A percentile compares a stretch with the other conserved stretches of the same genome.
Evolutionary conservation across 1,140 invertebrate genomes (phyloP).

Genomic region (Drosophila nigrodunni): DNA sequence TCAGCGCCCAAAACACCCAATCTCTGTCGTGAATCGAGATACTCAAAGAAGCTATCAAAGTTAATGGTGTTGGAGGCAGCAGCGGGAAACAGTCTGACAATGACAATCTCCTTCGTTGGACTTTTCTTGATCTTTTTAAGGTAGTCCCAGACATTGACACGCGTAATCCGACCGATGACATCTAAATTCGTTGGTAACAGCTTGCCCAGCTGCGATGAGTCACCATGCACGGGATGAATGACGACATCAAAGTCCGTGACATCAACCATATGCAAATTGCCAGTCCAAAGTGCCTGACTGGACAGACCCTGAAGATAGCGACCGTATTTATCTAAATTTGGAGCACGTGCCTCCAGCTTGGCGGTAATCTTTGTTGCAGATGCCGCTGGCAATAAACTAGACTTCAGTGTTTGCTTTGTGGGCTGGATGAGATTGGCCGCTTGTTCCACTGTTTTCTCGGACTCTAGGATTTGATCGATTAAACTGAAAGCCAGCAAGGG

Average conservation of each 20-base stretch:
- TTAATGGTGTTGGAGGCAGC: constrained; percentile 93
- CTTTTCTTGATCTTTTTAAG: constrained; percentile 95
- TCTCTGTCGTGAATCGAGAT: constrained; percentile 92
- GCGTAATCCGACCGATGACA: constrained; percentile 95
- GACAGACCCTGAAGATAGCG: constrained; percentile 63
- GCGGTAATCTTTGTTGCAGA: constrained; percentile 7
- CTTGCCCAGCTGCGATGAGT: constrained; percentile 88
- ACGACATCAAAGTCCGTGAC: constrained; percentile 94
- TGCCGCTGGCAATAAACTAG: background rate
- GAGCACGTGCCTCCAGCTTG: constrained; percentile 8
- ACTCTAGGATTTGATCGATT: constrained; percentile 80
- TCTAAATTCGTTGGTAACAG: constrained; percentile 92
- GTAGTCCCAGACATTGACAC: constrained; percentile 97
- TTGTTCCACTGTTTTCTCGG: constrained; percentile 73
- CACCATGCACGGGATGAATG: constrained; percentile 89
- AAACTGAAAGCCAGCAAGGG: constrained; percentile 57
- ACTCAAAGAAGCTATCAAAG: constrained; percentile 95
- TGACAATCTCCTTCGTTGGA: constrained; percentile 94
- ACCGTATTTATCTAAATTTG: constrained; percentile 47
- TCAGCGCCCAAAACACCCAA: constrained; percentile 88
- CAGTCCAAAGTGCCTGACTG: constrained; percentile 90
- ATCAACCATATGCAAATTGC: constrained; percentile 95
- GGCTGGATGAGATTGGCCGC: constrained; percentile 72
- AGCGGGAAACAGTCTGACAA: constrained; percentile 92
- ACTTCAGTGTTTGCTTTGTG: constrained; percentile 30